Evolutionary conservation across 2,888 invertebrate species (phyloP).

Genomic region (Pyrocoelia pectoralis): DNA sequence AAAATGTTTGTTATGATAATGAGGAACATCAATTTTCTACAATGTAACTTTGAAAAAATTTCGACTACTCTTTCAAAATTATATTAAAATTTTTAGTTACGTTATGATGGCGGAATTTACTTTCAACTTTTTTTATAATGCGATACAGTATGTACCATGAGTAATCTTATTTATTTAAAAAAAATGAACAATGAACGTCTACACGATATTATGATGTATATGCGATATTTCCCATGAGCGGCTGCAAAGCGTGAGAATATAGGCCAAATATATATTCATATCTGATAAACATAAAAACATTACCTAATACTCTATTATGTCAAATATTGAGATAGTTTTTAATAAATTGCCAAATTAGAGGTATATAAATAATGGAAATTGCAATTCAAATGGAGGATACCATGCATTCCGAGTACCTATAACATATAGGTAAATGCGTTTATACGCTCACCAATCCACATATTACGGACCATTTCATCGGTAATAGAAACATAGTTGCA

Average conservation of each 20-base stretch:
- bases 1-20: slow-evolving; percentile 5
- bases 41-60: slow-evolving; percentile 3
- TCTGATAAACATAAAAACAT: neutral
- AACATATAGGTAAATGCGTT: neutral
- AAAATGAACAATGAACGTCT: neutral
- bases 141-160: neutral
- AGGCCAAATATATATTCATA: slow-evolving; percentile 1
- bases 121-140: slow-evolving; percentile 20
- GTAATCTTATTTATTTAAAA: neutral
- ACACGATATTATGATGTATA: slow-evolving; percentile 8
- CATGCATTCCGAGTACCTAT: neutral
- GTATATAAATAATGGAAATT: too few relatives aligned
- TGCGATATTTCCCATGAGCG: slow-evolving; percentile 6
- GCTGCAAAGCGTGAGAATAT: slow-evolving; percentile 7
- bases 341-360: too few relatives aligned
- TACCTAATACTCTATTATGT: neutral
- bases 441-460: neutral
- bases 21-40: neutral
- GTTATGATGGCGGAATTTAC: slow-evolving; percentile 11
- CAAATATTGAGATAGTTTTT: neutral
- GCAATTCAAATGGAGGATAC: neutral
- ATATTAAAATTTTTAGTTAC: slow-evolving; percentile 14
- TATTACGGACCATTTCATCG: neutral
- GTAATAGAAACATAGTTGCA: neutral
- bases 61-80: slow-evolving; percentile 19